Evolutionary conservation across 2,888 invertebrate genomes (phyloP).

Genomic region (Dynastes maya): DNA sequence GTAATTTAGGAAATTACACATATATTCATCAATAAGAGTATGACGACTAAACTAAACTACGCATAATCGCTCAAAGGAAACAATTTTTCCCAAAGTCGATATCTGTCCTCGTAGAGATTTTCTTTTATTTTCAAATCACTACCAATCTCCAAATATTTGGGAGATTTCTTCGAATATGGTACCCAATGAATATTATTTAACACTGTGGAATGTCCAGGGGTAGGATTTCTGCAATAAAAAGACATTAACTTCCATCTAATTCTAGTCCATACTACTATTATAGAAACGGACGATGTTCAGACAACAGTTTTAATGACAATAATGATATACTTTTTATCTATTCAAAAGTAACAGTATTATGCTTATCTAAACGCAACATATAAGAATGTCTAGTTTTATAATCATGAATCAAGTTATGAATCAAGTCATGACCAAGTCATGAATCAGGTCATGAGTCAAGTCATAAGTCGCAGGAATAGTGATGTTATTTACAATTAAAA

Average conservation of each 20-base stretch:
- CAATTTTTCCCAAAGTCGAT: conserved; percentile 68
- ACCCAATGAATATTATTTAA: conserved; percentile 68
- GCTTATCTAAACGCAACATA: not conserved
- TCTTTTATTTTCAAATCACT: conserved; percentile 65
- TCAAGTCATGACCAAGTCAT: too few species aligned
- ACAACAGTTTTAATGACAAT: too few species aligned
- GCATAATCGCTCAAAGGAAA: conserved; percentile 62
- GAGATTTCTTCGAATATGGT: conserved; percentile 63
- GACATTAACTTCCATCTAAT: too few species aligned
- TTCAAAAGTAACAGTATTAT: too few species aligned
- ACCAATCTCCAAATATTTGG: conserved; percentile 69
- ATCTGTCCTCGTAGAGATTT: conserved; percentile 67
- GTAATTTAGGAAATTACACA: too few species aligned
- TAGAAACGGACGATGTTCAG: too few species aligned
- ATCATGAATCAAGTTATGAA: too few species aligned
- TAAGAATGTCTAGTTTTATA: not conserved
- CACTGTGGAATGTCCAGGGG: conserved; percentile 63
- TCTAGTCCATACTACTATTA: too few species aligned
- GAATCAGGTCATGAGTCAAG: too few species aligned
- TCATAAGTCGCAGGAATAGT: not conserved
- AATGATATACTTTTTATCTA: too few species aligned
- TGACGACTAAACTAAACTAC: not conserved
- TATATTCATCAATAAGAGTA: too few species aligned
- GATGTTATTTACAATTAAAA: not conserved
- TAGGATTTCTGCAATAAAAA: conserved; percentile 70